Evolutionary conservation across 1,140 invertebrate species (phyloP).

Genomic region (Sycophaga agraensis): DNA sequence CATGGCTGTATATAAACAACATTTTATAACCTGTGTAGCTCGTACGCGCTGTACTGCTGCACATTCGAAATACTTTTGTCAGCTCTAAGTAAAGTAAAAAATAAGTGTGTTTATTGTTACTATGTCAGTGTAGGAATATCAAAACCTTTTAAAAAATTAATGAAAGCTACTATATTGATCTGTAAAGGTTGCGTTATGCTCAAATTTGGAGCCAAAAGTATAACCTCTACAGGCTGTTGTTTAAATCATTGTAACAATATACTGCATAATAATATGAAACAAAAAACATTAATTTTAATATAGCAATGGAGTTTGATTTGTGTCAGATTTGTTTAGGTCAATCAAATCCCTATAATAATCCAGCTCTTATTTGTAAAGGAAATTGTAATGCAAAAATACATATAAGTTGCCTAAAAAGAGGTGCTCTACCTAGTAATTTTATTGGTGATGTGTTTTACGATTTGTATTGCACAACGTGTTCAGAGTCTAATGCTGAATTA

Average conservation of each 20-base stretch:
- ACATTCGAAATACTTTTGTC: too few species aligned
- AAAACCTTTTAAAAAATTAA: too few species aligned
- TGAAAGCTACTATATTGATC: too few species aligned
- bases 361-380: constrained; percentile 41
- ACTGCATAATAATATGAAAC: background rate
- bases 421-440: constrained; percentile 67
- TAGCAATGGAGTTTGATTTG: background rate
- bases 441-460: constrained; percentile 76
- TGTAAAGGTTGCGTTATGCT: background rate
- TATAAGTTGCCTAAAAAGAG: constrained; percentile 63
- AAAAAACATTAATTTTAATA: background rate
- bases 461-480: constrained; percentile 69
- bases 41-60: too few species aligned
- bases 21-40: too few species aligned
- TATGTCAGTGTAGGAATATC: too few species aligned
- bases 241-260: background rate
- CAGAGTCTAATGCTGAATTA: constrained; percentile 57
- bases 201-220: background rate
- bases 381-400: constrained; percentile 64
- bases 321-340: constrained; percentile 3
- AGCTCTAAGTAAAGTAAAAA: too few species aligned
- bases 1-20: too few species aligned
- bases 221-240: constrained; percentile 1
- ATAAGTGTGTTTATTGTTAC: too few species aligned
- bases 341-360: constrained; percentile 28